Percentiles rank a stretch among this genome's conserved stretches.
These are phyloP conservation scores for Agriopis aurantiaria DNA, from an alignment of 2,888 invertebrate species.

Conservation along the genomic window DNA sequence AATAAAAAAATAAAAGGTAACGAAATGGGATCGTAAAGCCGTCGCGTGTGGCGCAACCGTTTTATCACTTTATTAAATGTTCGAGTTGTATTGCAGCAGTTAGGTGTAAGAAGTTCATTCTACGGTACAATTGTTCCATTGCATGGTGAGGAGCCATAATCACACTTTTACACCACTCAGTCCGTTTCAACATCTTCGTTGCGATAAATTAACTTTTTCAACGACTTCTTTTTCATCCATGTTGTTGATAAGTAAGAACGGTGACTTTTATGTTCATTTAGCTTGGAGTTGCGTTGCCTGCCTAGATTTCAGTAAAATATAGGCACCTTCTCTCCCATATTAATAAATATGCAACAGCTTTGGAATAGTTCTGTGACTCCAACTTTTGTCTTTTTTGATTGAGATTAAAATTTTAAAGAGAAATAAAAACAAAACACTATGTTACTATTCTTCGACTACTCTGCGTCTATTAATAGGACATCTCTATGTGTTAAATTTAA, in stretches of 20 bases:
- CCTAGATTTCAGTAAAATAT: too few species aligned
- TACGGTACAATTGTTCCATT: constrained; percentile 51
- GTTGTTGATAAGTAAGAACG: constrained; percentile 4
- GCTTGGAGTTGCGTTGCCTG: too few species aligned
- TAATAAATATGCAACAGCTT: too few species aligned
- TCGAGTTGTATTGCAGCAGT: constrained; percentile 60
- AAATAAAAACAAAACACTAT: too few species aligned
- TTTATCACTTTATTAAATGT: constrained; percentile 81
- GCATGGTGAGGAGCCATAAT: constrained; percentile 58
- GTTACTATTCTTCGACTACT: too few species aligned
- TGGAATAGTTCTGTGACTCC: not conserved
- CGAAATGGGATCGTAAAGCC: constrained; percentile 69
- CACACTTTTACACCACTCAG: constrained; percentile 51
- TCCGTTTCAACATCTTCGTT: constrained; percentile 50
- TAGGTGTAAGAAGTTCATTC: constrained; percentile 56
- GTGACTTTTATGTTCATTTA: too few species aligned
- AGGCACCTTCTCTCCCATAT: too few species aligned
- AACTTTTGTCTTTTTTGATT: too few species aligned
- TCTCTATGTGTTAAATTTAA: too few species aligned
- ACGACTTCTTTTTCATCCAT: constrained; percentile 43
- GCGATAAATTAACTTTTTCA: constrained; percentile 45
- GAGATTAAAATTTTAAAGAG: too few species aligned
- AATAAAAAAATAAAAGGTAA: constrained; percentile 60
- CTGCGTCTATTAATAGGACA: too few species aligned
- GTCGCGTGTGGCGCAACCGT: constrained; percentile 72